Evolutionary conservation across 1,140 invertebrate genomes (phyloP), one percentile per base, ranked within the genome.

Genomic region (Pseudomyrmex concolor): DNA sequence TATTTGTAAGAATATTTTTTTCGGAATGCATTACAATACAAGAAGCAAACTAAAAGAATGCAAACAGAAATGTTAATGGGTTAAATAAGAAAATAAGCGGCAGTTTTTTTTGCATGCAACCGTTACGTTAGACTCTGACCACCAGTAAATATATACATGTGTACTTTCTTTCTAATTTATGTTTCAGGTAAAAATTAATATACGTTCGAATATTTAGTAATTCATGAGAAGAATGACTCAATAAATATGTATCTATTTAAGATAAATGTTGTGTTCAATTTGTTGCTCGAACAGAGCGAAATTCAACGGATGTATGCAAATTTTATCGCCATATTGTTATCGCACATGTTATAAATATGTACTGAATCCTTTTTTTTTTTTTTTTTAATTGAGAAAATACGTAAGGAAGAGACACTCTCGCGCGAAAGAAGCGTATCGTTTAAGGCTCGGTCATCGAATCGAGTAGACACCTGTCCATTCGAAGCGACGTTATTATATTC

Each of bases 81-180:
- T 67, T 74, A 68, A 67, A 82, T 72, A 83, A 71, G 76, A 84
- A 89, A 82, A 84, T 63, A 90, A 90, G 89, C 88, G 86, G 86
- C 85, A 84, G 84, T 84, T 84, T 83, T 87, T 22, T 25, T 25
- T 25, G 83, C 89, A 89, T 90, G 89, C 89, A 85, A 90, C 89
- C 89, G 89, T 89, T 90, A 90, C 89, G 89, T 90, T 89, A 90
- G 62, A 89, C 89, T 91, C 88, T 87, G 84, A 90, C 88, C 89
- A 90, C 90, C 88, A 85, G 90, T 86, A 48, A 84, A 71, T 22
- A 22, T 22, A 22, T 83, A 83, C 68, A 68, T 77, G 48, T 62
- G 50, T 25, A 57, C 50, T 59, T 68, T 25, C 19, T 54, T 48
- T 63, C 10, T 15, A 9, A 63, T 68, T 74, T 59, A 5, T 15